These are phyloP conservation scores for Gambelia wislizenii DNA, from an alignment of 2,797 vertebrate genomes.

Conservation along the genomic window DNA sequence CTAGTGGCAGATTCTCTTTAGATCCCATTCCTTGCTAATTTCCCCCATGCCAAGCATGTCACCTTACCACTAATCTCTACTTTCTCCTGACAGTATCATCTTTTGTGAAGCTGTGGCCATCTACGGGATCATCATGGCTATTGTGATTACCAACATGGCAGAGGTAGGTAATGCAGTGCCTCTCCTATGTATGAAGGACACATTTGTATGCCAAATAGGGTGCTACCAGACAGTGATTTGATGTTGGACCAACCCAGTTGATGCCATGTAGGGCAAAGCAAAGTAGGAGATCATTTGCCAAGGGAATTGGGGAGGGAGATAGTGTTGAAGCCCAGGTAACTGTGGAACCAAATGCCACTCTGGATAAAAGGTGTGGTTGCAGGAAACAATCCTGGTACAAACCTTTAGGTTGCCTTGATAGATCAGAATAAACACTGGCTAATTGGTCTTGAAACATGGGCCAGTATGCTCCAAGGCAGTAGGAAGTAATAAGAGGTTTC, in stretches of 20 bases:
- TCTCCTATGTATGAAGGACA: not conserved
- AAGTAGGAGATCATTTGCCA: not conserved
- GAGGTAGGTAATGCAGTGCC: constrained; percentile 91
- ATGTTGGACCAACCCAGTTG: not conserved
- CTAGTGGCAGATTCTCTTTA: not conserved
- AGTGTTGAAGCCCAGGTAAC: not conserved
- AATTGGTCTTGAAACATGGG: not conserved
- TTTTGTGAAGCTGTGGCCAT: constrained; percentile 99
- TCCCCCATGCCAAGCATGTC: not conserved
- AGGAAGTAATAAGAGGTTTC: not conserved
- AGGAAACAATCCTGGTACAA: not conserved
- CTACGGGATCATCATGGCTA: constrained; percentile 99
- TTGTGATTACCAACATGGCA: constrained; percentile 98
- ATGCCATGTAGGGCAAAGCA: not conserved
- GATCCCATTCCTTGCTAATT: not conserved
- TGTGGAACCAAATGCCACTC: not conserved
- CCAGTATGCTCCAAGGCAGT: not conserved
- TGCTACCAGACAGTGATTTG: not conserved
- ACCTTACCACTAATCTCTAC: constrained; percentile 18
- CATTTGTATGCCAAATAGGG: not conserved
- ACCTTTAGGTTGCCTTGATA: not conserved
- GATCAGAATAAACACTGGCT: not conserved
- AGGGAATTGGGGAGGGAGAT: not conserved
- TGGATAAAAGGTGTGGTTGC: not conserved
- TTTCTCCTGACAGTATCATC: constrained; percentile 87